These are phyloP conservation scores for Perca flavescens DNA, from an alignment of 2,113 vertebrate species.

Conservation along the genomic window DNA sequence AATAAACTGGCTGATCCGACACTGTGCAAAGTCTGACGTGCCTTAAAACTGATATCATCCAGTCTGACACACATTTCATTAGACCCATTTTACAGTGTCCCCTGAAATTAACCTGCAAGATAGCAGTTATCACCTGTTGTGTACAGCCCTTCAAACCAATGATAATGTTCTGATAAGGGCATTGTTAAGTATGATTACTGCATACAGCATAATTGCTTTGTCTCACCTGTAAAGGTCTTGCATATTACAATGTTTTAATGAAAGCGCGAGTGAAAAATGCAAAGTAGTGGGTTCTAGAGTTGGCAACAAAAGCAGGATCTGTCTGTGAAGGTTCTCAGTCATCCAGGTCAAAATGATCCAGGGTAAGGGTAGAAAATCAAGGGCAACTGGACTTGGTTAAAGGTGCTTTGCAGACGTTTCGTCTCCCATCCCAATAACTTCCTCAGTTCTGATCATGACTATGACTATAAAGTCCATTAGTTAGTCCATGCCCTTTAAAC, in stretches of 20 bases:
- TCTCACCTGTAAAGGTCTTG: not conserved
- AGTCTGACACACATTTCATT: slow-evolving; percentile 30
- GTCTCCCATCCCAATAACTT: too few relatives aligned
- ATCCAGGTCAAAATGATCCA: too few relatives aligned
- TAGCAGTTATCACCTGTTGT: not conserved
- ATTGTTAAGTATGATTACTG: not conserved
- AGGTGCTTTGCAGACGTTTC: too few relatives aligned
- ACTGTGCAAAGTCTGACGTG: slow-evolving; percentile 3
- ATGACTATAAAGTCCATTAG: slow-evolving; percentile 22
- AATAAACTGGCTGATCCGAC: not conserved
- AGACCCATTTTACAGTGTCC: slow-evolving; percentile 4
- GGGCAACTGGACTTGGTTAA: too few relatives aligned
- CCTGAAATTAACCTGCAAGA: slow-evolving; percentile 7
- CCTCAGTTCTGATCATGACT: not conserved
- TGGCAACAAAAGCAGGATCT: slow-evolving; percentile 18
- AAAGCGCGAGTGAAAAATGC: not conserved
- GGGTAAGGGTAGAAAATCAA: too few relatives aligned
- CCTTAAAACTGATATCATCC: not conserved
- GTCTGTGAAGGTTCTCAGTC: too few relatives aligned
- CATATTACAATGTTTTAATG: not conserved
- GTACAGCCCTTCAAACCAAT: not conserved
- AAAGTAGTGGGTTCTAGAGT: not conserved
- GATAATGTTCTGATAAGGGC: not conserved
- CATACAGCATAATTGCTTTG: not conserved
- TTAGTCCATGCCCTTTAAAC: slow-evolving; percentile 44